Conservation (phyloP, 2,888 invertebrate species). For the Papilio demoleus region DNA sequence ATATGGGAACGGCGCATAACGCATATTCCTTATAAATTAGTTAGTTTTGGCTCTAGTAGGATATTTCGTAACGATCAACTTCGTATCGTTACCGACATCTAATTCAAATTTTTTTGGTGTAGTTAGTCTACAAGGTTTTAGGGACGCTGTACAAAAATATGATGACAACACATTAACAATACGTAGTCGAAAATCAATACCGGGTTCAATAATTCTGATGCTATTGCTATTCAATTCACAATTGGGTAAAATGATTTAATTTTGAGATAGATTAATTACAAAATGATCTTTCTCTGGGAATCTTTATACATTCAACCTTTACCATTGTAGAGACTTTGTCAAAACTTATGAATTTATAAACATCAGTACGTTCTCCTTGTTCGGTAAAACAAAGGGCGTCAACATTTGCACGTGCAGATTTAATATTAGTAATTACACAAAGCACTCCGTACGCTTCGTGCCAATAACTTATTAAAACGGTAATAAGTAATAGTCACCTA, state of each 20-base stretch:
- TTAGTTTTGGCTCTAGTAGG: slow-evolving; percentile 28
- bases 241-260: too few species aligned
- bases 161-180: too few species aligned
- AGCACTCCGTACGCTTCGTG: not conserved
- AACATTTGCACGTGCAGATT: slow-evolving; percentile 18
- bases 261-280: too few species aligned
- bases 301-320: not conserved
- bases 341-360: not conserved
- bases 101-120: too few species aligned
- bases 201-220: too few species aligned
- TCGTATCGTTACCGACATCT: too few species aligned
- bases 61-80: too few species aligned
- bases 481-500: not conserved
- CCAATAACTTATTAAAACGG: slow-evolving; percentile 15
- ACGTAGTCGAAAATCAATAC: too few species aligned
- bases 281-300: too few species aligned
- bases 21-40: slow-evolving; percentile 28
- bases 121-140: too few species aligned
- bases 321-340: not conserved
- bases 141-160: not conserved
- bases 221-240: too few species aligned
- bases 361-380: slow-evolving; percentile 12
- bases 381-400: slow-evolving; percentile 14
- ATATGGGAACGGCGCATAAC: slow-evolving; percentile 27
- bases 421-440: slow-evolving; percentile 18